These are phyloP conservation scores for Chloropsis hardwickii DNA, from an alignment of 2,113 vertebrate species.

Conservation along the genomic window DNA sequence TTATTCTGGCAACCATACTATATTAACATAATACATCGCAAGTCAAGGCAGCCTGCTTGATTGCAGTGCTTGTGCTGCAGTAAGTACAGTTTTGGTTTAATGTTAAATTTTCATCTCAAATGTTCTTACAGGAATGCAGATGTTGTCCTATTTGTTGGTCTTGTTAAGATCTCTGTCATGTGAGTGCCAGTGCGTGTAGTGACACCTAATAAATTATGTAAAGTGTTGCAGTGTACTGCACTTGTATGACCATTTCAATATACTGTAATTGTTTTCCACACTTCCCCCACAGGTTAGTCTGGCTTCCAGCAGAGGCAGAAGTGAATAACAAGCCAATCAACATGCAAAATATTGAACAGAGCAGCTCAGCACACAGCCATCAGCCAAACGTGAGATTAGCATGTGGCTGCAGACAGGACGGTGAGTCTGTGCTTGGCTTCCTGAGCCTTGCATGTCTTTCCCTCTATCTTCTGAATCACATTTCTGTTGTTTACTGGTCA, in stretches of 20 bases:
- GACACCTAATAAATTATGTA: conserved; percentile 62
- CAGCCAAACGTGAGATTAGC: background rate
- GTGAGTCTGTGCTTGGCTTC: background rate
- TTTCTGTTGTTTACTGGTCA: background rate
- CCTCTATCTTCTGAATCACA: background rate
- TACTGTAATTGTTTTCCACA: conserved; percentile 50
- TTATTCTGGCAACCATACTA: background rate
- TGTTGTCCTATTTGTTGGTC: conserved; percentile 38
- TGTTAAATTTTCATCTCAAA: conserved; percentile 20
- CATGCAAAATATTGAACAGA: conserved; percentile 48
- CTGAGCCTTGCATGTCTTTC: background rate
- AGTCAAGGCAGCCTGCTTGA: background rate
- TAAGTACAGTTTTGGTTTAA: background rate
- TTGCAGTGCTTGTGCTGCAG: background rate
- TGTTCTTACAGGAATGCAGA: conserved; percentile 20
- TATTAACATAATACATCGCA: background rate
- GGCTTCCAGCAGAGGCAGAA: conserved; percentile 63
- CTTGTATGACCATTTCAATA: conserved; percentile 47
- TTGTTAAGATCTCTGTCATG: conserved; percentile 27
- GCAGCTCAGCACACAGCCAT: background rate
- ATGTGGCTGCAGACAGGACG: background rate
- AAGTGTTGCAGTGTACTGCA: conserved; percentile 30
- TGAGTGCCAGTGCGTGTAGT: conserved; percentile 9
- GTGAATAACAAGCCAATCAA: conserved; percentile 65
- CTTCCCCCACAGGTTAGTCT: conserved; percentile 59